Percentiles rank a stretch among this genome's conserved stretches.
phyloP scores from a whole-genome alignment of 2,113 vertebrate species.

The Rhagologus leucostigma region DNA sequence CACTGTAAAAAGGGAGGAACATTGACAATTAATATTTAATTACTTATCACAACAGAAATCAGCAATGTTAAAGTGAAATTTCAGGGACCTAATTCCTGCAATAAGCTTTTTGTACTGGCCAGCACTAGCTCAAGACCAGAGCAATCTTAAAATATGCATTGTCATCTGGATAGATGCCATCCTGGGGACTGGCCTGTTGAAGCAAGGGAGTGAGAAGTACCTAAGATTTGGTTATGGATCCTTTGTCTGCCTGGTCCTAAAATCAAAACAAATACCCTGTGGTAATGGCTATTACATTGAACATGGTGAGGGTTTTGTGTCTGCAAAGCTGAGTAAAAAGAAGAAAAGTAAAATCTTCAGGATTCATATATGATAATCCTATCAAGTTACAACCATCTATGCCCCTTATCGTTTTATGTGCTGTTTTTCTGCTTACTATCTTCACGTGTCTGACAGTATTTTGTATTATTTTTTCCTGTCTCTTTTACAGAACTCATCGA shows the following conservation, averaged over 20 bases:
- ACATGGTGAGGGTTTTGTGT: background rate
- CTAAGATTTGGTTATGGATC: background rate
- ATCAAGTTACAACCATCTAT: background rate
- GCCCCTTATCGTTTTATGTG: background rate
- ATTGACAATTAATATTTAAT: background rate
- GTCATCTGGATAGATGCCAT: background rate
- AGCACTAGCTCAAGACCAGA: background rate
- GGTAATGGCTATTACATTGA: background rate
- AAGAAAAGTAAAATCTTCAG: background rate
- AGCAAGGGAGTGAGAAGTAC: background rate
- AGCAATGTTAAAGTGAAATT: background rate
- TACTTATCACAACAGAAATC: background rate
- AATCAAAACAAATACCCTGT: background rate
- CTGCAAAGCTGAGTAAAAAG: background rate
- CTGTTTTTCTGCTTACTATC: background rate
- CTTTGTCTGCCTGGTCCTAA: background rate
- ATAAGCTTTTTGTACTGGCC: background rate
- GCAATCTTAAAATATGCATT: background rate
- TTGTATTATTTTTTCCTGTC: background rate
- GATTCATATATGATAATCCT: background rate
- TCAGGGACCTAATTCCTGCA: background rate
- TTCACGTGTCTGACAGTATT: background rate
- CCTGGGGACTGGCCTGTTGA: background rate
- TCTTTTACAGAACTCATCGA: background rate
- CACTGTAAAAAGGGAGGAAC: conserved; percentile 74